Evolutionary conservation across 2,113 vertebrate species (phyloP), one percentile per base, ranked within the genome.

Genomic region (Globicephala melas): DNA sequence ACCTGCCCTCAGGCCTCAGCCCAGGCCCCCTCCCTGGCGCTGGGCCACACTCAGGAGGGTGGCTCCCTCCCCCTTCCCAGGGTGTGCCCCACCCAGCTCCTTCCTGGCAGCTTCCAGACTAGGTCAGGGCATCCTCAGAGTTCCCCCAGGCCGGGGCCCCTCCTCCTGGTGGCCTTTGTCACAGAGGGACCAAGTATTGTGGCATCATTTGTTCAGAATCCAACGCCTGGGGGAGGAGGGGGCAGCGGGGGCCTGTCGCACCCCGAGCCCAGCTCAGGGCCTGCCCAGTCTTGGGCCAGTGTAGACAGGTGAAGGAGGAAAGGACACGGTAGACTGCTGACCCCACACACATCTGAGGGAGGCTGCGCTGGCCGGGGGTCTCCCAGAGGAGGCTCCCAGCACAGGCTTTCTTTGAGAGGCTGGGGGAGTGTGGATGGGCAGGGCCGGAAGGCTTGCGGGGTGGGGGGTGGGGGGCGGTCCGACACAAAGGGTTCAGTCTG

Each of bases 351-450:
- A 11, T 55, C 44, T n/a, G 65, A 79, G 47, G 67, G 76, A 83
- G 62, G 47, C 33, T 28, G 31, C 0, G 0, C 5, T 11, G 25
- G 18, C 5, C n/a, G 5, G 36, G 70, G 5, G 15, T 44, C 21
- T 94, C 33, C 18, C 73, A 14, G 65, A 62, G 53, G 55, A 90
- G 89, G 36, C 81, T 74, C 41, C 50, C 53, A 89, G 76, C 94
- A 94, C 83, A 97, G 73, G 68, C 44, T 38, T 82, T 36, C 91
- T 96, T 96, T 96, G 90, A 97, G 67, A 95, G 86, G 67, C 94
- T 88, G 44, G 41, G 55, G 70, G 77, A 85, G 23, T 21, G 6
- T 41, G 83, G 67, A 85, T 82, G 92, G 92, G 89, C 55, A 6
- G 10, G 33, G 58, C 62, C 17, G 25, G 82, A 94, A 94, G 91